phyloP scores from a whole-genome alignment of 2,888 invertebrate species.

The Calameuta idolon region DNA sequence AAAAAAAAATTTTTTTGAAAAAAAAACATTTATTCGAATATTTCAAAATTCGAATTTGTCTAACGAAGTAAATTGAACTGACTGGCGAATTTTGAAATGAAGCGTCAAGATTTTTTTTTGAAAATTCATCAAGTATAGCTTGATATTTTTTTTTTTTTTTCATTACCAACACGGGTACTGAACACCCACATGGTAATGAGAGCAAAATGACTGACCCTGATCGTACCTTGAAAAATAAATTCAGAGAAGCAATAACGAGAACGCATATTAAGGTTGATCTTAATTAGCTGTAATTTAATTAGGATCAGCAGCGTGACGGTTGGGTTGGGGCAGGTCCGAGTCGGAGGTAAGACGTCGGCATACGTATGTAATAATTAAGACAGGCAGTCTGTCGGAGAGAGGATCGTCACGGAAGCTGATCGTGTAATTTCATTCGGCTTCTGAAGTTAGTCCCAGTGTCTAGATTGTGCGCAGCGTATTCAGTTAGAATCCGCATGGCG shows the following conservation, averaged over 20 bases:
- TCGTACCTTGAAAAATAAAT: slow-evolving; percentile 40
- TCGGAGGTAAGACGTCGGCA: slow-evolving; percentile 50
- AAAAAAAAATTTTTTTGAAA: no score
- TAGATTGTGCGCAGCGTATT: no score
- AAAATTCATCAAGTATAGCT: neutral
- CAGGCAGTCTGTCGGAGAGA: slow-evolving; percentile 49
- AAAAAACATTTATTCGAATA: no score
- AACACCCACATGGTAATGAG: slow-evolving; percentile 8
- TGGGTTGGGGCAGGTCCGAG: slow-evolving; percentile 57
- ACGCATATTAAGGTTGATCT: slow-evolving; percentile 63
- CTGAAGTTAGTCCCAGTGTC: no score
- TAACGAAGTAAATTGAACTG: no score
- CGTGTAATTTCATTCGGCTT: slow-evolving; percentile 37
- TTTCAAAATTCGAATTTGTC: no score
- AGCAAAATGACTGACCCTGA: slow-evolving; percentile 22
- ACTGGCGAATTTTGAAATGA: neutral
- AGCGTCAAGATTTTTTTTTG: neutral
- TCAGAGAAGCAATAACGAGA: slow-evolving; percentile 48
- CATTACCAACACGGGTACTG: neutral
- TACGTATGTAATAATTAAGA: slow-evolving; percentile 61
- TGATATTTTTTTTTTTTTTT: neutral
- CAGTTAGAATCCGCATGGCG: no score
- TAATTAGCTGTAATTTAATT: slow-evolving; percentile 66
- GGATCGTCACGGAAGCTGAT: slow-evolving; percentile 60
- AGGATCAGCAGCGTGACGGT: slow-evolving; percentile 64